Evolutionary conservation across 2,113 vertebrate genomes (phyloP), one percentile per base, ranked within the genome.

Genomic region (Ancistrus triradiatus): DNA sequence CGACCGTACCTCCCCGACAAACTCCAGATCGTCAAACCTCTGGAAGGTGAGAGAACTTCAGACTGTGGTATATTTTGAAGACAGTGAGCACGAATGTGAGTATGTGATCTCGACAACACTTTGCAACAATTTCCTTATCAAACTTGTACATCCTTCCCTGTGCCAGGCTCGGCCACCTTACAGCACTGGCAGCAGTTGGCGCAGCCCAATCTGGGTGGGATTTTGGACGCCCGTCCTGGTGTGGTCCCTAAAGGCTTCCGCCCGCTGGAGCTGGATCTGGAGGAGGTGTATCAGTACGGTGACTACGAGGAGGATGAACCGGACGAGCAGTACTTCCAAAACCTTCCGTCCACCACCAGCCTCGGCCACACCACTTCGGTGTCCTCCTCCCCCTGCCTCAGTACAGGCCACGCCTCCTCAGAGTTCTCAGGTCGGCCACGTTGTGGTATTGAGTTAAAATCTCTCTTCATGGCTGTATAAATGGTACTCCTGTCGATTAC

Each of bases 101-200:
- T n/a, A n/a, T n/a, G n/a, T n/a, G n/a, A n/a, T n/a, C n/a, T n/a
- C n/a, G n/a, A n/a, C n/a, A n/a, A n/a, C n/a, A n/a, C n/a, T n/a
- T n/a, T n/a, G n/a, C n/a, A n/a, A n/a, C n/a, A n/a, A n/a, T n/a
- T n/a, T n/a, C n/a, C n/a, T n/a, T n/a, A n/a, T n/a, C n/a, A n/a
- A n/a, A n/a, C n/a, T n/a, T n/a, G n/a, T n/a, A n/a, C n/a, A n/a
- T n/a, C 10, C 19, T 69, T 58, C 53, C 42, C 7, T 66, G 67
- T 49, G 4, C 27, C 82, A 98, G 96, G 96, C 82, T 99, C 96
- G 31, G 94, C 88, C 74, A 98, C 95, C 38, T 88, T 98, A 67
- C 96, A 97, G 75, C 96, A 99, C 69, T 99, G 96, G 96, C 96
- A 99, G 85, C 94, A 96, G 87, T 71, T 99, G 78, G 96, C 96